Percentiles rank a stretch among this genome's conserved stretches.
Evolutionary conservation across 2,797 vertebrate genomes (phyloP).

Genomic region (Myiotriccus ornatus): DNA sequence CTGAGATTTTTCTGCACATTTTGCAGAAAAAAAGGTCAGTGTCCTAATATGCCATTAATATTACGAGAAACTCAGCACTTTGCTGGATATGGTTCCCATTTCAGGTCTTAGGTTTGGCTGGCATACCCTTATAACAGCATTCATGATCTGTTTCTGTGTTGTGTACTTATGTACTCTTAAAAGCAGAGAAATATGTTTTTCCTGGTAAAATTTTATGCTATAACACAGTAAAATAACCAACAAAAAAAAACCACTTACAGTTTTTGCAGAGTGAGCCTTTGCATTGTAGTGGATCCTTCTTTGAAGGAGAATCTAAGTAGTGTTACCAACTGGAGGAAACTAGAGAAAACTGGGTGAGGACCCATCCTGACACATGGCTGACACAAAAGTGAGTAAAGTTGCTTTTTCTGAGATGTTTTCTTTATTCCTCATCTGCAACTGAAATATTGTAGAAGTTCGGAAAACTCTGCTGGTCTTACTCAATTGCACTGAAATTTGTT

Average conservation of each 20-base stretch:
- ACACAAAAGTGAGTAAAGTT: not conserved
- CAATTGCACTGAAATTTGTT: not conserved
- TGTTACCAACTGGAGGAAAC: not conserved
- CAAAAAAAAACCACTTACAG: accelerated
- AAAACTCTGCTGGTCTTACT: not conserved
- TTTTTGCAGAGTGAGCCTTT: not conserved
- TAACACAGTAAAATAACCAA: not conserved
- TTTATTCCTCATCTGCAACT: not conserved
- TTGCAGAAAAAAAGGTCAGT: accelerated
- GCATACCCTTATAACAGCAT: not conserved
- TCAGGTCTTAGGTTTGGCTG: not conserved
- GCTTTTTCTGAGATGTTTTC: not conserved
- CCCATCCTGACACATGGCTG: not conserved
- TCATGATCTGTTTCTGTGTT: not conserved
- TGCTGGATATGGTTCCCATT: not conserved
- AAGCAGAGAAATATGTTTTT: not conserved
- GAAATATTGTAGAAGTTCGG: not conserved
- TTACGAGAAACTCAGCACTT: not conserved
- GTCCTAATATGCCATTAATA: not conserved
- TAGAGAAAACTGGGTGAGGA: not conserved
- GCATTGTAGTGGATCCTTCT: not conserved
- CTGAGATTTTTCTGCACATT: not conserved
- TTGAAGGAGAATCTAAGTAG: not conserved
- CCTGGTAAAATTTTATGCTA: not conserved
- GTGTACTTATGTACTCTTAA: not conserved